phyloP scores from a whole-genome alignment of 2,888 invertebrate genomes.

The Brassicogethes aeneus region DNA sequence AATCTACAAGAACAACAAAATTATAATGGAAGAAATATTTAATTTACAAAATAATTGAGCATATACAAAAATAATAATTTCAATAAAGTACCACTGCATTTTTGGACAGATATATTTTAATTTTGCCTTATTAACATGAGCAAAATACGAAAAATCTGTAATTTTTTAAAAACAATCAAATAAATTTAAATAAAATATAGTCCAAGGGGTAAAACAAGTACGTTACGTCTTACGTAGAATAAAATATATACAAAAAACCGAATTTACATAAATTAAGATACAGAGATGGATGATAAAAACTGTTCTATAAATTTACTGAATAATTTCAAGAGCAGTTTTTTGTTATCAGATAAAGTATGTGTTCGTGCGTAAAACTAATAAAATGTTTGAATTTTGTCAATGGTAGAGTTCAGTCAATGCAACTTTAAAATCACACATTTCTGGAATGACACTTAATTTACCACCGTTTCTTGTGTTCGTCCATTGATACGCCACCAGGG shows the following conservation, averaged over 20 bases:
- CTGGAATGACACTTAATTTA: conserved; percentile 41
- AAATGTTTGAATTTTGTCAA: conserved; percentile 1
- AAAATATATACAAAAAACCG: too few species aligned
- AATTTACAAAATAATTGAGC: conserved; percentile 11
- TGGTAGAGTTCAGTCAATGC: conserved; percentile 10
- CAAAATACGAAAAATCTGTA: too few species aligned
- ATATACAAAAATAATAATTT: conserved; percentile 4
- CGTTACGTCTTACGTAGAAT: too few species aligned
- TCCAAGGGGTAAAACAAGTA: too few species aligned
- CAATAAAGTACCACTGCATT: neutral
- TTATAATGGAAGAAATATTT: conserved; percentile 6
- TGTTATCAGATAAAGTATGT: neutral
- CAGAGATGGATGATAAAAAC: neutral
- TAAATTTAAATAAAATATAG: too few species aligned
- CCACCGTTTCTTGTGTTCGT: conserved; percentile 99
- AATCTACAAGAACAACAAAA: neutral
- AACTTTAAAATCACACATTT: conserved; percentile 7
- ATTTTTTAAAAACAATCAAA: too few species aligned
- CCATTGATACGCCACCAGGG: conserved; percentile 98
- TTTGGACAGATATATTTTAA: neutral
- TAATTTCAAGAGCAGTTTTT: neutral
- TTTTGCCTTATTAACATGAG: neutral
- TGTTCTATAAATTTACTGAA: neutral
- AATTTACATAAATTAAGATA: neutral
- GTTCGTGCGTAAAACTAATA: neutral